A percentile compares a stretch with the other conserved stretches of the same genome.
Conservation (phyloP, 1,140 invertebrate genomes). For the Sycophaga agraensis region DNA sequence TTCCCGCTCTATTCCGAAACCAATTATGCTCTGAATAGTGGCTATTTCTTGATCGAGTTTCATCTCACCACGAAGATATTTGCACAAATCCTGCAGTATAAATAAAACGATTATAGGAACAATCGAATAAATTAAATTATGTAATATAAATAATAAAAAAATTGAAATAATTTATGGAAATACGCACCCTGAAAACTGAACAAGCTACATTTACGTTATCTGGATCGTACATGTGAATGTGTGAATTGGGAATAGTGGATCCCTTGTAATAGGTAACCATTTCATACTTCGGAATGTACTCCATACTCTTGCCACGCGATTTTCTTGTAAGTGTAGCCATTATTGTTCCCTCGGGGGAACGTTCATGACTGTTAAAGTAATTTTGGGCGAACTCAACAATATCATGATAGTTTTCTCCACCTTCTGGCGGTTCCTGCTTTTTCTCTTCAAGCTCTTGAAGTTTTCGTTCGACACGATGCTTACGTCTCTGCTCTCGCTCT, state of each 20-base stretch:
- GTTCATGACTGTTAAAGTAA: conserved; percentile 88
- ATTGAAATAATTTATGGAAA: neutral
- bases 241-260: conserved; percentile 87
- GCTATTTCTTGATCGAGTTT: conserved; percentile 79
- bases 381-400: conserved; percentile 92
- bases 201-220: conserved; percentile 90
- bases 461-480: conserved; percentile 81
- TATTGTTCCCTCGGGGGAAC: conserved; percentile 81
- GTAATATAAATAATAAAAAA: conserved; percentile 5
- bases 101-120: too few species aligned
- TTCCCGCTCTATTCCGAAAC: conserved; percentile 83
- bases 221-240: conserved; percentile 93
- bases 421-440: conserved; percentile 53
- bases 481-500: conserved; percentile 74
- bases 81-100: conserved; percentile 77
- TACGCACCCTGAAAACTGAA: conserved; percentile 82
- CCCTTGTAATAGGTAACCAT: conserved; percentile 90
- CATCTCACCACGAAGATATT: conserved; percentile 82
- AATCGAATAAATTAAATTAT: too few species aligned
- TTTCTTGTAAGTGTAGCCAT: conserved; percentile 88
- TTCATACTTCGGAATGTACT: conserved; percentile 84
- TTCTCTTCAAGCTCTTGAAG: conserved; percentile 75
- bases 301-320: conserved; percentile 69
- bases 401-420: conserved; percentile 68
- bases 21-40: conserved; percentile 82